Conservation (phyloP, 2,113 vertebrate genomes). For the Elachura formosa region DNA sequence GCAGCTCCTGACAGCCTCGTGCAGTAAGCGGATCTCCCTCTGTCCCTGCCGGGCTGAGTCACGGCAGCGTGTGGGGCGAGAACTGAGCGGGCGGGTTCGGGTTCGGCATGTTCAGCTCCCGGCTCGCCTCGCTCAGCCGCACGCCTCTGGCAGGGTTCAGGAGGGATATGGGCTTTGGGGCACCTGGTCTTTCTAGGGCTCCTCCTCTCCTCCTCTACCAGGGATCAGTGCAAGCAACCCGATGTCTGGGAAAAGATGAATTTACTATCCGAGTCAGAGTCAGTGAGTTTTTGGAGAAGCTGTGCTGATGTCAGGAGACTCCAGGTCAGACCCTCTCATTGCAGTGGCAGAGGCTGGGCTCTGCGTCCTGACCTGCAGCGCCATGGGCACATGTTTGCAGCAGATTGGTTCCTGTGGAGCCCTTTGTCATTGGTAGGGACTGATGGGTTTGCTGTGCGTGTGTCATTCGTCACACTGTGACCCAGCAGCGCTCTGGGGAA, state of each 20-base stretch:
- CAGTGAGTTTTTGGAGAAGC: neutral
- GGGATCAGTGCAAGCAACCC: neutral
- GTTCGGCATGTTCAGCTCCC: rapidly evolving
- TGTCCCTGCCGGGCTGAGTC: neutral
- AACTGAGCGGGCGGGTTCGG: rapidly evolving
- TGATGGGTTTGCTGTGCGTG: rapidly evolving
- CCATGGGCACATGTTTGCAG: neutral
- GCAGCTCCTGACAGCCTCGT: neutral
- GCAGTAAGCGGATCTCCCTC: neutral
- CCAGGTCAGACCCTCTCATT: neutral
- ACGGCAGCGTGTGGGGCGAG: rapidly evolving
- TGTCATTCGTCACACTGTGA: neutral
- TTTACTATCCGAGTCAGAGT: neutral
- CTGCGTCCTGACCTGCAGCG: rapidly evolving
- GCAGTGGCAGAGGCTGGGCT: neutral
- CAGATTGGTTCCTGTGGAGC: rapidly evolving
- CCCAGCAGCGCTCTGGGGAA: neutral
- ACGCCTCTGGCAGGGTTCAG: rapidly evolving
- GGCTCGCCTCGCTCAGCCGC: rapidly evolving
- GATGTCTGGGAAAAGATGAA: neutral
- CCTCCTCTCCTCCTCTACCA: neutral
- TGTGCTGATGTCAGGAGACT: rapidly evolving
- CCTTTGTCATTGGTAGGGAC: neutral
- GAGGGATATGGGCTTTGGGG: neutral
- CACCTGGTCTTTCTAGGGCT: neutral